Base-by-base conservation (phyloP, 2,888 invertebrate genomes). In the Stegana nigrithorax region DNA sequence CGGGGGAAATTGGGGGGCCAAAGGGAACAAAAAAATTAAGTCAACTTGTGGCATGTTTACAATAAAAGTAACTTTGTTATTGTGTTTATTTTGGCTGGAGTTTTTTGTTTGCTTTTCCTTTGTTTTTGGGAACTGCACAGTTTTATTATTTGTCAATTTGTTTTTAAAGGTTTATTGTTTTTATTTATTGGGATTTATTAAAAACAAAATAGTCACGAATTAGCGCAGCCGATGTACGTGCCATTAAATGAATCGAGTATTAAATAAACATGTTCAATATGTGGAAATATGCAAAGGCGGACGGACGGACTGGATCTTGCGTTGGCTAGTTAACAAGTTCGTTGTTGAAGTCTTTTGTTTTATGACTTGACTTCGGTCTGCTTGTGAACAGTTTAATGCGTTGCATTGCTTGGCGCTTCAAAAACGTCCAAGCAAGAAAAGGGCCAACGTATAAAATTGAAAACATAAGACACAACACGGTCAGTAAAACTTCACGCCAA, bases 271-370 rank as follows among this genome's bases (percentile, higher is more conserved):
- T n/a, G n/a, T n/a, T n/a, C n/a, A n/a, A n/a, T n/a, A n/a, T n/a
- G n/a, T n/a, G n/a, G n/a, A n/a, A n/a, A n/a, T n/a, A n/a, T n/a
- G n/a, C n/a, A n/a, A n/a, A n/a, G n/a, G n/a, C n/a, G n/a, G n/a
- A n/a, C 72, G 69, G 67, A 64, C 64, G 63, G 55, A 65, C 42
- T 12, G 29, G 25, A 25, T 26, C 50, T n/a, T n/a, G n/a, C n/a
- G n/a, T n/a, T n/a, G n/a, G n/a, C n/a, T n/a, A n/a, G n/a, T n/a
- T 25, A 32, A 58, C 66, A 59, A 55, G 73, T 80, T 76, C 67
- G 75, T 78, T 78, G 72, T 70, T 70, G 68, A 78, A 80, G 80
- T 80, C 75, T 78, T 76, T 80, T 75, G 76, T 78, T 73, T 59
- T 36, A 10, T 72, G 63, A 66, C 67, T 66, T 64, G 58, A 60